Percentiles rank a stretch among this genome's conserved stretches.
Conservation (phyloP, 2,113 vertebrate species). For the Mystacornis crossleyi region DNA sequence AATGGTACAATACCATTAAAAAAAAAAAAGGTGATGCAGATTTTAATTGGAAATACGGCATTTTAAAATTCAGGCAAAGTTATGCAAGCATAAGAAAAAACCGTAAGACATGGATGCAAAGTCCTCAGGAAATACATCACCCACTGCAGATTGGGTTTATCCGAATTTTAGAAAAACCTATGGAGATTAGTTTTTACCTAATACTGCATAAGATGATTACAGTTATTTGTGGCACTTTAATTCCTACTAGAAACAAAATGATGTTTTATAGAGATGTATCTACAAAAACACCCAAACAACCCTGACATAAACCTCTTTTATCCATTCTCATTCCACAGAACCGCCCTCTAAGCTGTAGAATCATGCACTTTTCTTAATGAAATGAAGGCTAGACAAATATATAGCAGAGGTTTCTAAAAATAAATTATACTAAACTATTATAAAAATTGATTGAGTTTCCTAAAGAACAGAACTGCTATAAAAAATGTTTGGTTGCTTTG, state of each 20-base stretch:
- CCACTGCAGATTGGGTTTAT: constrained; percentile 57
- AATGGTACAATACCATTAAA: neutral
- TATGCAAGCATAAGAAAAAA: neutral
- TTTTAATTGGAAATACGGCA: neutral
- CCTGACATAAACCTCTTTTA: constrained; percentile 55
- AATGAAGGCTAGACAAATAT: neutral
- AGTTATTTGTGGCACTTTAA: constrained; percentile 88
- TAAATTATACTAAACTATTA: neutral
- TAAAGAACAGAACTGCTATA: neutral
- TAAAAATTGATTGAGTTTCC: neutral
- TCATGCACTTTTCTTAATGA: constrained; percentile 60
- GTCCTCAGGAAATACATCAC: constrained; percentile 49
- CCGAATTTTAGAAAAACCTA: constrained; percentile 73
- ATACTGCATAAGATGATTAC: constrained; percentile 89
- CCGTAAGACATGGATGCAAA: neutral
- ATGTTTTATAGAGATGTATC: constrained; percentile 72
- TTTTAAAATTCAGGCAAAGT: neutral
- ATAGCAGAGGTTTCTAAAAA: neutral
- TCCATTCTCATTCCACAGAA: constrained; percentile 44
- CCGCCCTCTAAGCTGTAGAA: constrained; percentile 46
- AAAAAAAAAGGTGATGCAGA: neutral
- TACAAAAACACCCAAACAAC: neutral
- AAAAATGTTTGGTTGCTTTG: neutral
- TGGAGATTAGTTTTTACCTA: constrained; percentile 84
- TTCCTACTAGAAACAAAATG: constrained; percentile 73